A percentile compares a stretch with the other conserved stretches of the same genome.
These are phyloP conservation scores for Salpingus planirostris DNA, from an alignment of 2,888 invertebrate genomes.

Conservation along the genomic window DNA sequence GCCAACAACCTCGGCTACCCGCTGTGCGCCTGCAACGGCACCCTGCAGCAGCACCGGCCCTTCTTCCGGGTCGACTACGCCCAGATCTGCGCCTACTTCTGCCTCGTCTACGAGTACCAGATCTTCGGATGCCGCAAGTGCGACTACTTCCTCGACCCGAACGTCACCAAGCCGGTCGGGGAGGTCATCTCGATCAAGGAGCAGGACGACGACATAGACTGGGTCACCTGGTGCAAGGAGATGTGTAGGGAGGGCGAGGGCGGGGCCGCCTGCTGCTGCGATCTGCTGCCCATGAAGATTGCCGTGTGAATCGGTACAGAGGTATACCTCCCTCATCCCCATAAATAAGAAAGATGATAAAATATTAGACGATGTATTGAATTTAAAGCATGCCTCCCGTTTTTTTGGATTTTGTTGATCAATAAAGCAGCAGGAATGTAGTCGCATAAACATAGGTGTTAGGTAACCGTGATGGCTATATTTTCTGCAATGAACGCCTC, in stretches of 20 bases:
- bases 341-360: no score
- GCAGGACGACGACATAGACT: conserved; percentile 39
- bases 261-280: conserved; percentile 69
- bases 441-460: no score
- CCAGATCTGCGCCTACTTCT: conserved; percentile 47
- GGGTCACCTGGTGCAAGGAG: conserved; percentile 56
- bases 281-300: conserved; percentile 51
- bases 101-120: conserved; percentile 34
- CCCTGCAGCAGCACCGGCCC: conserved; percentile 10
- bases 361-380: no score
- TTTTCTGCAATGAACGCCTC: no score
- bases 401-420: no score
- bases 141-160: conserved; percentile 38
- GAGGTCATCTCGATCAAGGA: no score
- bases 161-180: not conserved
- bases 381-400: no score
- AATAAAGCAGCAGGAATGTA: no score
- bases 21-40: conserved; percentile 43
- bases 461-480: no score
- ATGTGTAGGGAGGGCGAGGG: conserved; percentile 62
- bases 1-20: conserved; percentile 52
- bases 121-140: conserved; percentile 43
- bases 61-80: conserved; percentile 36
- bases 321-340: no score
- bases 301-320: no score